Conservation (phyloP, 2,888 invertebrate genomes). For the Malthinus flaveolus region DNA sequence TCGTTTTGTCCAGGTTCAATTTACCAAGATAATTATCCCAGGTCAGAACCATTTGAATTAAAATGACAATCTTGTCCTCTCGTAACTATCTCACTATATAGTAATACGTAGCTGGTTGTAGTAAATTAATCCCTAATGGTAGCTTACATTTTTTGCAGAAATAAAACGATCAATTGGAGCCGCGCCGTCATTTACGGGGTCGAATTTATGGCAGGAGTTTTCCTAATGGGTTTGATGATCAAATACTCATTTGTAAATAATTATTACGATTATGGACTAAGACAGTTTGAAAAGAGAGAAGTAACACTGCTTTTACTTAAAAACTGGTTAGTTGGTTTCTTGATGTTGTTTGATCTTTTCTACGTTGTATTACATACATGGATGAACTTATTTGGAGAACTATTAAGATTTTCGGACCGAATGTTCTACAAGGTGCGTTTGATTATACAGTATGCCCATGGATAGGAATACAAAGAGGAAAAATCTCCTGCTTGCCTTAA, state of each 20-base stretch:
- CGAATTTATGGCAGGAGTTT: conserved; percentile 79
- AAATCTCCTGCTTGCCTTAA: no score
- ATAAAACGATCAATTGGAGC: conserved; percentile 73
- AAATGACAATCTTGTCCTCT: no score
- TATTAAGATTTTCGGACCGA: conserved; percentile 84
- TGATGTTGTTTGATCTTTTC: conserved; percentile 66
- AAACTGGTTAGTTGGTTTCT: conserved; percentile 77
- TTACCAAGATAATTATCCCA: conserved; percentile 83
- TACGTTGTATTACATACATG: conserved; percentile 88
- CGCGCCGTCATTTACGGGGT: conserved; percentile 69
- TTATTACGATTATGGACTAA: conserved; percentile 65
- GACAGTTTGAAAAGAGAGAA: conserved; percentile 52
- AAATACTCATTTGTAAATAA: conserved; percentile 74
- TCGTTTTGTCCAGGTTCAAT: conserved; percentile 86
- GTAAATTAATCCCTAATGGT: neutral
- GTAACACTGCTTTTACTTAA: conserved; percentile 61
- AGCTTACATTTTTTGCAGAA: conserved; percentile 61
- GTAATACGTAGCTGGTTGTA: conserved; percentile 4
- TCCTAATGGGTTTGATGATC: conserved; percentile 80
- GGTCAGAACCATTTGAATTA: conserved; percentile 63
- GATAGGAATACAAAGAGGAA: no score
- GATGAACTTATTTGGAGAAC: conserved; percentile 89
- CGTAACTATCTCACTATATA: no score
- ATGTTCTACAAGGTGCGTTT: conserved; percentile 71
- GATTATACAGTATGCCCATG: no score